Conservation (phyloP, 2,113 vertebrate species). For the Arenaria interpres region DNA sequence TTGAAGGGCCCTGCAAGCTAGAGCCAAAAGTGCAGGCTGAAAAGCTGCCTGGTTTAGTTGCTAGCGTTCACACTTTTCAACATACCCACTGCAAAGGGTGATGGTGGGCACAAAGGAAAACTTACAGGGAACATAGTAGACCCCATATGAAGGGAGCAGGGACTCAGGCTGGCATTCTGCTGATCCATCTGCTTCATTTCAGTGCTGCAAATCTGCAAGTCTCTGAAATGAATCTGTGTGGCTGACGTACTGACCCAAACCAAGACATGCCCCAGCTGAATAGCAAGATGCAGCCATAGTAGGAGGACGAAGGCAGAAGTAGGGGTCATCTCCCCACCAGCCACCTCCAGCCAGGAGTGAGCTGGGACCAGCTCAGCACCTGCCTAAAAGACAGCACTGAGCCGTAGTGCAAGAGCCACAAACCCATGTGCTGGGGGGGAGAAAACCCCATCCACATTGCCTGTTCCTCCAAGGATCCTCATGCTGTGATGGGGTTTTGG, state of each 20-base stretch:
- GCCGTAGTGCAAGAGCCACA: neutral
- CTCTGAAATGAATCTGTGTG: neutral
- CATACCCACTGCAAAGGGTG: neutral
- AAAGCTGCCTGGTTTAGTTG: neutral
- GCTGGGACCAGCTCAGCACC: neutral
- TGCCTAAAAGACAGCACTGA: neutral
- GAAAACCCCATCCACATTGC: neutral
- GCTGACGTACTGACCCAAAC: neutral
- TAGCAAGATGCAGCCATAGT: neutral
- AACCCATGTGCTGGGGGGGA: accelerated
- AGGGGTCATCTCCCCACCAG: neutral
- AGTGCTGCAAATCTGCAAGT: neutral
- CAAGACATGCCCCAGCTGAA: neutral
- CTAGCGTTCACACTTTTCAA: neutral
- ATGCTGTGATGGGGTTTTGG: neutral
- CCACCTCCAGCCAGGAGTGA: neutral
- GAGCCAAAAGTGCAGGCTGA: neutral
- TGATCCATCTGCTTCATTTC: neutral
- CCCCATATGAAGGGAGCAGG: neutral
- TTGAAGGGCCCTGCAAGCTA: neutral
- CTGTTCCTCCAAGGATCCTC: neutral
- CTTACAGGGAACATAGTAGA: neutral
- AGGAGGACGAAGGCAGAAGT: neutral
- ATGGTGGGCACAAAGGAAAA: neutral
- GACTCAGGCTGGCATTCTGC: neutral